A percentile compares a stretch with the other conserved stretches of the same genome.
Evolutionary conservation across 1,140 invertebrate genomes (phyloP).

Genomic region (Ceratina australensis): DNA sequence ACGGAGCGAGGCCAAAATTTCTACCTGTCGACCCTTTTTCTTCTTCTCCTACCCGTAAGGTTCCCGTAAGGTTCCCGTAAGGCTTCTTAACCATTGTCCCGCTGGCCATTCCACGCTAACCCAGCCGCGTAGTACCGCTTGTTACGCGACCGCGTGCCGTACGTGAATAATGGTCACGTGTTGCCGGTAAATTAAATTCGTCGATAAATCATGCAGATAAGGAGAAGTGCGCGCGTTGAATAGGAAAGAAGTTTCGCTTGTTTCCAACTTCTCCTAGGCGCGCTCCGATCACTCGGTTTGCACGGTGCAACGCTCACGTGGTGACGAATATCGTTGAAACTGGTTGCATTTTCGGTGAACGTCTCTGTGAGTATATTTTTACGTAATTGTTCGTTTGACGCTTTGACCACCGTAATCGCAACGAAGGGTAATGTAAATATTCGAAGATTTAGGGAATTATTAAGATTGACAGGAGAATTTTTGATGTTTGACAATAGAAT

Average conservation of each 20-base stretch:
- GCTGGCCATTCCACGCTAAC: conserved; percentile 12
- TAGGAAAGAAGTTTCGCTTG: conserved; percentile 1
- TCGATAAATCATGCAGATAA: conserved; percentile 56
- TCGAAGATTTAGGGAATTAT: no score
- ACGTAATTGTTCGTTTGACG: no score
- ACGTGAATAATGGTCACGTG: conserved; percentile 34
- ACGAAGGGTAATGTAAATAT: no score
- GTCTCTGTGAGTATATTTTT: no score
- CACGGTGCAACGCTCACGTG: no score
- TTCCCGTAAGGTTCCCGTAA: conserved; percentile 42
- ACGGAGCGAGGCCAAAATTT: conserved; percentile 4
- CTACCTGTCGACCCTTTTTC: not conserved
- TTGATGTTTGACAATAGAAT: no score
- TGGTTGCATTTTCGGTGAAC: no score
- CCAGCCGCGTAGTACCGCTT: conserved; percentile 19
- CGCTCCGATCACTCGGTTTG: not conserved
- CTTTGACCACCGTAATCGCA: no score
- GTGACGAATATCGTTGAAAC: no score
- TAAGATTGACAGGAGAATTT: no score
- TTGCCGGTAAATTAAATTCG: conserved; percentile 47
- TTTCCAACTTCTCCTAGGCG: not conserved
- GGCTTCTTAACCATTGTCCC: conserved; percentile 41
- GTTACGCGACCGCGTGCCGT: conserved; percentile 36
- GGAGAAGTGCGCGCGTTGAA: conserved; percentile 14
- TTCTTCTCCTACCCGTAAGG: not conserved